Conservation (phyloP, 2,888 invertebrate genomes). For the Cheilosia scutellata region DNA sequence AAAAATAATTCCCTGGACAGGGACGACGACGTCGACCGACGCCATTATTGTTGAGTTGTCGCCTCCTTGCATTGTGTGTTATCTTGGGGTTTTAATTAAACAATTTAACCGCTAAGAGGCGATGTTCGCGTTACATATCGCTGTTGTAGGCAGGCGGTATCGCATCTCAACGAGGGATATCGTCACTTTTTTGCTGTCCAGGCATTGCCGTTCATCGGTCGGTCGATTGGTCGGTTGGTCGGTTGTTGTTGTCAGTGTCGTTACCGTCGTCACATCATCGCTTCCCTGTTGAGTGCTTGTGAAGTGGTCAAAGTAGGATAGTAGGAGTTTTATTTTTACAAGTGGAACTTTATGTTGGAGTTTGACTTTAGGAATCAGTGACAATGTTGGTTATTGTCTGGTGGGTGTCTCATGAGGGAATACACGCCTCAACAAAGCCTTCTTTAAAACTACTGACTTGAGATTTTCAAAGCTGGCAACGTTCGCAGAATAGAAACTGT, state of each 20-base stretch:
- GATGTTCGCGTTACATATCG: conserved; percentile 71
- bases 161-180: conserved; percentile 63
- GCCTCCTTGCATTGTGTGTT: conserved; percentile 72
- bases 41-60: conserved; percentile 73
- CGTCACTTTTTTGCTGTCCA: conserved; percentile 58
- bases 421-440: no score
- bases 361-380: conserved; percentile 1
- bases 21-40: conserved; percentile 22
- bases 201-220: conserved; percentile 2
- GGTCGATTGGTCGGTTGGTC: conserved; percentile 1
- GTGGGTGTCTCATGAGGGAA: no score
- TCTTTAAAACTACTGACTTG: no score
- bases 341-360: conserved; percentile 2
- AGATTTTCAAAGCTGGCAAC: no score
- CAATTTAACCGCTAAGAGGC: conserved; percentile 77
- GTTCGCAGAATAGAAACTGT: no score
- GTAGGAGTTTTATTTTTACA: background rate
- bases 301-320: conserved; percentile 2
- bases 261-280: conserved; percentile 50
- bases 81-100: conserved; percentile 77
- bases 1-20: conserved; percentile 38
- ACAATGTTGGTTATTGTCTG: no score
- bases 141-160: conserved; percentile 59
- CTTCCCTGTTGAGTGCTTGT: conserved; percentile 3
- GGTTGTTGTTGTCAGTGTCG: conserved; percentile 23